Conservation (phyloP, 2,113 vertebrate genomes). For the Haemorhous mexicanus region DNA sequence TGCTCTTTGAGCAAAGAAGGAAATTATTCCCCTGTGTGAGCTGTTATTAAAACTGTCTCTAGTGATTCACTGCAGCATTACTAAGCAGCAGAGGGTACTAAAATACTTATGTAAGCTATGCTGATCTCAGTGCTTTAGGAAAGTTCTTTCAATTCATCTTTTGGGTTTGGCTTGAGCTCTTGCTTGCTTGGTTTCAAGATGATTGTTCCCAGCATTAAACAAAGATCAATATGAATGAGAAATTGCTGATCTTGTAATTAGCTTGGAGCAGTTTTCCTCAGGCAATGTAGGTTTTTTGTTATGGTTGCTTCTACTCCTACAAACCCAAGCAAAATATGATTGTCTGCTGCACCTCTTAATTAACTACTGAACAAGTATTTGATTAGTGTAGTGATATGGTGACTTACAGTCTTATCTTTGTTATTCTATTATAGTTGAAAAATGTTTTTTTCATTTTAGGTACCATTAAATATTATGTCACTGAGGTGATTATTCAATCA, state of each 20-base stretch:
- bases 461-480: constrained; percentile 86
- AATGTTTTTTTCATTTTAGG: constrained; percentile 72
- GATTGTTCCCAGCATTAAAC: not conserved
- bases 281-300: not conserved
- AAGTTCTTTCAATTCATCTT: constrained; percentile 37
- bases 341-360: not conserved
- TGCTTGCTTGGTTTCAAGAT: constrained; percentile 1
- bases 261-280: not conserved
- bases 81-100: constrained; percentile 47
- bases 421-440: not conserved
- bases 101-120: constrained; percentile 42
- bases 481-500: constrained; percentile 82
- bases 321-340: not conserved
- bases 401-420: not conserved
- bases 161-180: not conserved
- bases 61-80: constrained; percentile 55
- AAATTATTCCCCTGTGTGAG: constrained; percentile 15
- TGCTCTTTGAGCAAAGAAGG: constrained; percentile 36
- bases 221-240: constrained; percentile 38
- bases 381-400: not conserved
- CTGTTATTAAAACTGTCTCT: constrained; percentile 58
- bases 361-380: not conserved
- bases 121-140: constrained; percentile 35
- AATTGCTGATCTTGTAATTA: constrained; percentile 28
- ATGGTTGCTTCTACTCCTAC: not conserved